These are phyloP conservation scores for Hydrozoanthus gracilis DNA, from an alignment of 92 coral and sea anemone species.

Conservation along the genomic window DNA sequence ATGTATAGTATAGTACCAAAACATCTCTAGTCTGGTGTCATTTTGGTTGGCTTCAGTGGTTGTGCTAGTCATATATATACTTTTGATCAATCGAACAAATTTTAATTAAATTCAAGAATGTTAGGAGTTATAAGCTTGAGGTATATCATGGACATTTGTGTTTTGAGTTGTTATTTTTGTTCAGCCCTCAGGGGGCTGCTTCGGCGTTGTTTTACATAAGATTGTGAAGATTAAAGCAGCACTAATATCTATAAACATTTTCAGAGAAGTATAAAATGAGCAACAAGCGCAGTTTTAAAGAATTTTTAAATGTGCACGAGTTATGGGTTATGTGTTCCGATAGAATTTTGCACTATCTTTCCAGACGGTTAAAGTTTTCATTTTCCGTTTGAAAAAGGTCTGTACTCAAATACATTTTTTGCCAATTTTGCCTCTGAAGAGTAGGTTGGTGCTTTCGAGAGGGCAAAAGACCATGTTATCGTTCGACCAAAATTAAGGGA, in stretches of 20 bases:
- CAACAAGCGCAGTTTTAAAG: not conserved
- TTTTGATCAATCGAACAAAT: not conserved
- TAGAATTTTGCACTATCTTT: not conserved
- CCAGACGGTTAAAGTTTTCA: conserved; percentile 1
- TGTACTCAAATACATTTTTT: conserved; percentile 1
- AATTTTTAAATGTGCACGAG: conserved; percentile 8
- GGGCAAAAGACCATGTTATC: conserved; percentile 11
- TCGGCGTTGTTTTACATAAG: not conserved
- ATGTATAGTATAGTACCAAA: not conserved
- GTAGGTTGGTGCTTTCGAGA: conserved; percentile 13
- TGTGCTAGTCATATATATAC: not conserved
- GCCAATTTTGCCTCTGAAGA: conserved; percentile 13
- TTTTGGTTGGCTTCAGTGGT: conserved; percentile 1
- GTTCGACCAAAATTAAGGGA: conserved; percentile 14
- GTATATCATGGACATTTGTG: not conserved
- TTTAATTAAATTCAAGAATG: not conserved
- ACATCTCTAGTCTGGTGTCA: not conserved
- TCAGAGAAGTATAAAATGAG: conserved; percentile 10
- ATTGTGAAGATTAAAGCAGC: not conserved
- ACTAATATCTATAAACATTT: not conserved
- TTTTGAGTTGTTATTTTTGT: not conserved
- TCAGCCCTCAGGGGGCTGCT: not conserved
- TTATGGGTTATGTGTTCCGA: not conserved
- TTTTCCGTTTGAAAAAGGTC: not conserved
- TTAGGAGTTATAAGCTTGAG: not conserved